Evolutionary conservation across 92 coral and sea anemone species (phyloP).

Genomic region (Epizoanthus illoricatus): DNA sequence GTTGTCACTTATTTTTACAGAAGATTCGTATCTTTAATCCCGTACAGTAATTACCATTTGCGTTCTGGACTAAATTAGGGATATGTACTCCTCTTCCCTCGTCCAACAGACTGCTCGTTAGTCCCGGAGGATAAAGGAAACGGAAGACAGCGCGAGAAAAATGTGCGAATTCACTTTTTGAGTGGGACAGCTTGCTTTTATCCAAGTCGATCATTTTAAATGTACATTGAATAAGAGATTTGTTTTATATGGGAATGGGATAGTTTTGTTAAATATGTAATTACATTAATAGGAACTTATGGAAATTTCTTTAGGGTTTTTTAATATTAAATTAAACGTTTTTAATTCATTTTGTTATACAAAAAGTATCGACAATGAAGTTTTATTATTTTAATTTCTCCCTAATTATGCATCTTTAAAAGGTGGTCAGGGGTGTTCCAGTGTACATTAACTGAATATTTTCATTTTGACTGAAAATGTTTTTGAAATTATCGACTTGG

Average conservation of each 20-base stretch:
- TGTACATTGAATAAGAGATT: background rate
- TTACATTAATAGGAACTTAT: conserved; percentile 4
- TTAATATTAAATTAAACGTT: background rate
- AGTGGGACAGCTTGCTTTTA: conserved; percentile 15
- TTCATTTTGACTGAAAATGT: background rate
- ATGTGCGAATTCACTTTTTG: too few relatives aligned
- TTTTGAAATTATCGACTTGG: conserved; percentile 15
- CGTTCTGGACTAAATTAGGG: too few relatives aligned
- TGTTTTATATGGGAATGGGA: conserved; percentile 25
- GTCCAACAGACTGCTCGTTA: too few relatives aligned
- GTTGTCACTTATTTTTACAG: too few relatives aligned
- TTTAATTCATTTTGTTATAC: conserved; percentile 10
- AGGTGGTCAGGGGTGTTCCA: conserved; percentile 1
- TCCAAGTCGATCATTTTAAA: conserved; percentile 1
- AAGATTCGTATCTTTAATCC: too few relatives aligned
- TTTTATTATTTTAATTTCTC: too few relatives aligned
- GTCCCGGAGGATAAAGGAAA: background rate
- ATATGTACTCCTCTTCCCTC: too few relatives aligned
- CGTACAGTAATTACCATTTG: too few relatives aligned
- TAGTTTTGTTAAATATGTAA: background rate
- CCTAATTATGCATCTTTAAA: background rate
- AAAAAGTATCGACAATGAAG: background rate
- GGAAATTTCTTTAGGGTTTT: background rate
- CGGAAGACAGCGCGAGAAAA: background rate
- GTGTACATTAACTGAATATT: conserved; percentile 12